Percentiles rank a stretch among this genome's conserved stretches.
Evolutionary conservation across 2,113 vertebrate species (phyloP).

Genomic region (Nanorana parkeri): DNA sequence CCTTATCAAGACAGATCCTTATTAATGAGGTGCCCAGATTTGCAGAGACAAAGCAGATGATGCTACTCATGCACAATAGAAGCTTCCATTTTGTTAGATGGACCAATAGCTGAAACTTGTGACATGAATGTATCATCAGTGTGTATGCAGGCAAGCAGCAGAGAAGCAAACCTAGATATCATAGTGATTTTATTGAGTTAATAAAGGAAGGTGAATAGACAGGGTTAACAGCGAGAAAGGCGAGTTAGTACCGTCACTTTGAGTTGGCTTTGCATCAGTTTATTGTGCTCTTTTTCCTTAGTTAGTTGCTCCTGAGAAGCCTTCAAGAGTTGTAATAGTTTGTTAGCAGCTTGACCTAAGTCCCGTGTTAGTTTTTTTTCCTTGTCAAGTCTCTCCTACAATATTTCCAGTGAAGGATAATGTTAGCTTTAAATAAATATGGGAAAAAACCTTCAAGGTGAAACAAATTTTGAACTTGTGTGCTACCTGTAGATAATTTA

Average conservation of each 20-base stretch:
- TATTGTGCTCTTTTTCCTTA: constrained; percentile 84
- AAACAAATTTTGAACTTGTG: too few relatives aligned
- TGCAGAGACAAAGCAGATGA: too few relatives aligned
- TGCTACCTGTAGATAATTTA: too few relatives aligned
- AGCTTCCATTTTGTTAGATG: background rate
- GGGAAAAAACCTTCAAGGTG: too few relatives aligned
- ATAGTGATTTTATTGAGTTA: background rate
- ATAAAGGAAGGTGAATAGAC: background rate
- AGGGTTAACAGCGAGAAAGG: background rate
- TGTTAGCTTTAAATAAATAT: constrained; percentile 22
- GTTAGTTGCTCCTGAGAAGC: constrained; percentile 85
- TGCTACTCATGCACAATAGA: background rate
- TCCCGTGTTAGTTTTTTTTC: constrained; percentile 91
- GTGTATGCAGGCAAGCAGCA: background rate
- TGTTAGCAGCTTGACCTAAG: constrained; percentile 85
- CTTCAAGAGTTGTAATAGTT: constrained; percentile 90
- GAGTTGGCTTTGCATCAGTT: constrained; percentile 81
- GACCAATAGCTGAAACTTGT: background rate
- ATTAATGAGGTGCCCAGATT: too few relatives aligned
- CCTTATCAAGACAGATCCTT: too few relatives aligned
- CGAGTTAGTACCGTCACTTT: constrained; percentile 74
- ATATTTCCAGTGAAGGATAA: constrained; percentile 39
- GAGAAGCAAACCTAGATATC: background rate
- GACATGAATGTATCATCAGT: background rate
- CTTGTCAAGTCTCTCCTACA: constrained; percentile 89